These are phyloP conservation scores for Brachypterus glaber DNA, from an alignment of 2,888 invertebrate species.

Conservation along the genomic window DNA sequence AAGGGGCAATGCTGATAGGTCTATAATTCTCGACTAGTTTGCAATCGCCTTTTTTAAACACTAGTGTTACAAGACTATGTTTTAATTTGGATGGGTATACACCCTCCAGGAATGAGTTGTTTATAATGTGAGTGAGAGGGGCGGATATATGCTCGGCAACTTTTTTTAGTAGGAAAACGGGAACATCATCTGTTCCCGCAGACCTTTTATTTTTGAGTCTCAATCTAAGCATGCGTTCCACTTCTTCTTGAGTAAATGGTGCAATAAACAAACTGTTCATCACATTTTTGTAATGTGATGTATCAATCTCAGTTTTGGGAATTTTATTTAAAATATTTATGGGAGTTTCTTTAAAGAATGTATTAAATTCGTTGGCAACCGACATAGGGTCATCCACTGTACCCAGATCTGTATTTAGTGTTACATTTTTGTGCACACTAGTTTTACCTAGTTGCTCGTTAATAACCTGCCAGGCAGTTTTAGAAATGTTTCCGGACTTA, in stretches of 20 bases:
- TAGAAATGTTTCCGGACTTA: background rate
- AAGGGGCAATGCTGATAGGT: background rate
- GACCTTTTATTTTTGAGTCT: background rate
- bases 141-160: background rate
- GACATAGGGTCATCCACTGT: background rate
- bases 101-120: background rate
- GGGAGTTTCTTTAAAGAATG: background rate
- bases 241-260: conserved; percentile 1
- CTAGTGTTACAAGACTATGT: background rate
- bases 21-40: conserved; percentile 1
- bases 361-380: background rate
- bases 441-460: background rate
- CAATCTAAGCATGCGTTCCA: background rate
- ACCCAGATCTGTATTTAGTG: background rate
- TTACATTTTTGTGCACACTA: background rate
- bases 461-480: conserved; percentile 1
- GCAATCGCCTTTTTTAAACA: conserved; percentile 1
- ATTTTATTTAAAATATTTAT: background rate
- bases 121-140: background rate
- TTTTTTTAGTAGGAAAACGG: no score
- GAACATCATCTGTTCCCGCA: background rate
- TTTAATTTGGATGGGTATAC: background rate
- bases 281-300: background rate
- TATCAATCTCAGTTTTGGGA: background rate
- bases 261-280: background rate